Evolutionary conservation across 2,797 vertebrate genomes (phyloP), one percentile per base, ranked within the genome.

Genomic region (Buphagus erythrorhynchus): DNA sequence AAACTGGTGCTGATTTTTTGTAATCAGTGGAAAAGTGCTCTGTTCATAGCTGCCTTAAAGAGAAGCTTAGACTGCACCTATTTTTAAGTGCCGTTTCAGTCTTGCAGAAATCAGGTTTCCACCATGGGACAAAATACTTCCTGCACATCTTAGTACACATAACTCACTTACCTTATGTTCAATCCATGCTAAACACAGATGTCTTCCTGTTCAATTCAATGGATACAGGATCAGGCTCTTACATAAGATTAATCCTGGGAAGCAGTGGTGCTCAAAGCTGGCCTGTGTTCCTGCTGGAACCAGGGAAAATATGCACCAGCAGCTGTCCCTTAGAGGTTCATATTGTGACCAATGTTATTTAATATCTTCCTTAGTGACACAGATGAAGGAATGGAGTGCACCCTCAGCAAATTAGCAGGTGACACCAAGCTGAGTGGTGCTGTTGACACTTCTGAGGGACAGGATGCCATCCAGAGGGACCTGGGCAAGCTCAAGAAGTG

Each of bases 31-130:
- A 62, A 24, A 85, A 52, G 28, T 68, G 68, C 63, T 94, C 46
- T 88, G 76, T 54, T 94, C 8, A 26, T 83, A 97, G 95, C 86
- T 97, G 93, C 95, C 93, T 97, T 93, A 85, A 95, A 92, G 59
- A 94, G 74, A 96, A 96, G 72, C 14, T 66, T 45, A 31, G 43
- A 69, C 66, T 77, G 79, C 65, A 95, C 24, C 26, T 71, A 24
- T 86, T 62, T 63, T 84, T 40, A 75, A 76, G 49, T 72, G 86
- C 59, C 86, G 38, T 69, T 93, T 94, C 55, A 90, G 36, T 88
- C 63, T 78, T 86, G 72, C 55, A 48, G 55, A 79, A 87, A 82
- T 55, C 21, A 82, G 8, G 6, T 84, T 92, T 75, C 28, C 12
- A 48, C 10, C 40, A 59, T 1, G 18, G 69, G 31, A 84, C 33